Conservation (phyloP, 2,888 invertebrate species). For the Agrochola lychnidis region DNA sequence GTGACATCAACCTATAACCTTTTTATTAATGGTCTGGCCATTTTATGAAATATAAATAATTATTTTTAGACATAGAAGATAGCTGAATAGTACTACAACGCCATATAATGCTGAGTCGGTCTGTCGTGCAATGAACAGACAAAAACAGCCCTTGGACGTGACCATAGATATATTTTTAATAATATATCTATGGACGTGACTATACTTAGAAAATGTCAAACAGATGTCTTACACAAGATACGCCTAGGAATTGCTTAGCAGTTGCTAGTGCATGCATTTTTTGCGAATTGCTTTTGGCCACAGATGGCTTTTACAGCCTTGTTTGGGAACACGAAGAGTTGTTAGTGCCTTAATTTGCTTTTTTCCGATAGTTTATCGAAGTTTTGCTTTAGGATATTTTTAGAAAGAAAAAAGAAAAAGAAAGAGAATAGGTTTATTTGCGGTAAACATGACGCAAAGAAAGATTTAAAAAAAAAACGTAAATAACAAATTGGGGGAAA, state of each 20-base stretch:
- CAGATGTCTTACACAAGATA: slow-evolving; percentile 6
- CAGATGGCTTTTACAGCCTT: slow-evolving; percentile 47
- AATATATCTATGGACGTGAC: too few species aligned
- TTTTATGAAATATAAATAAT: too few species aligned
- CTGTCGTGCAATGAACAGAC: not conserved
- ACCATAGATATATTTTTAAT: too few species aligned
- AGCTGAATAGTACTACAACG: not conserved
- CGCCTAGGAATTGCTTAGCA: not conserved
- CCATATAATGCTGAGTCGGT: not conserved
- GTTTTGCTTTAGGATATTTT: not conserved
- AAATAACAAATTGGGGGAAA: too few species aligned
- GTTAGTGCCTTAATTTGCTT: slow-evolving; percentile 46
- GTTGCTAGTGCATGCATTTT: slow-evolving; percentile 26
- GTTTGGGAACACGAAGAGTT: slow-evolving; percentile 36
- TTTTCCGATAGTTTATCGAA: slow-evolving; percentile 48
- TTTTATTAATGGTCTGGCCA: too few species aligned
- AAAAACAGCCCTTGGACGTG: too few species aligned
- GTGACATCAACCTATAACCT: not conserved
- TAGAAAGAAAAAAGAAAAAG: too few species aligned
- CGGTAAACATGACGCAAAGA: too few species aligned
- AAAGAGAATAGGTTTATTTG: too few species aligned
- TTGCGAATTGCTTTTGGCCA: slow-evolving; percentile 28
- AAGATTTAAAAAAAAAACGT: too few species aligned
- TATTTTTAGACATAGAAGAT: not conserved
- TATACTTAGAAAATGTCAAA: not conserved